These are phyloP conservation scores for Tarsius wallacei DNA, from an alignment of 2,797 vertebrate genomes.

Conservation along the genomic window DNA sequence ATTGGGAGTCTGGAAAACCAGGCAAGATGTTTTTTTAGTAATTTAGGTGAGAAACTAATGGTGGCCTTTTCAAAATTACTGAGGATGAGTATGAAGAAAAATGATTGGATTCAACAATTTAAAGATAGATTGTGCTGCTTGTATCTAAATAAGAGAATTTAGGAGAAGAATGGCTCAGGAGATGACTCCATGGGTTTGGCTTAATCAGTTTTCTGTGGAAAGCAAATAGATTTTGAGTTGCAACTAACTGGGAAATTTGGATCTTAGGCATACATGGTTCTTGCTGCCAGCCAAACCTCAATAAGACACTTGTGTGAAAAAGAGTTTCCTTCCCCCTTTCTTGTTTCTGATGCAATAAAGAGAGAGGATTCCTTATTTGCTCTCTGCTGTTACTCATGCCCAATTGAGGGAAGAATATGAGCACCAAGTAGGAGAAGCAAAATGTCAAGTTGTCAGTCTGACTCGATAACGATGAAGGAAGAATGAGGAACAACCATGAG, in stretches of 20 bases:
- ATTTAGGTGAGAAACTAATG: not conserved
- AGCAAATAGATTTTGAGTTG: not conserved
- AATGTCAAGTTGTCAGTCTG: not conserved
- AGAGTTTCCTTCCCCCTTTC: not conserved
- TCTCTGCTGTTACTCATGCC: not conserved
- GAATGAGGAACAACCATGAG: not conserved
- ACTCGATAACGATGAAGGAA: not conserved
- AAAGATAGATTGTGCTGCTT: not conserved
- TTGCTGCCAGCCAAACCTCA: slow-evolving; percentile 20
- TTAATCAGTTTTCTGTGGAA: not conserved
- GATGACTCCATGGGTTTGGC: not conserved
- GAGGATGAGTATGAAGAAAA: not conserved
- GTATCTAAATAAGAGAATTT: not conserved
- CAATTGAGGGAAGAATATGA: not conserved
- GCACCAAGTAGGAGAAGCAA: not conserved
- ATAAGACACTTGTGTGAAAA: not conserved
- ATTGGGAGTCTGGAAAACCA: not conserved
- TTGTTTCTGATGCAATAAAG: not conserved
- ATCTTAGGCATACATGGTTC: not conserved
- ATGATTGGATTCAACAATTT: not conserved
- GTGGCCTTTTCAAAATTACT: not conserved
- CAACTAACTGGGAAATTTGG: not conserved
- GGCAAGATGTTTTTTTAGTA: not conserved
- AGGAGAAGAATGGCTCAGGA: not conserved
- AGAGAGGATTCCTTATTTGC: slow-evolving; percentile 22